Evolutionary conservation across 2,797 vertebrate genomes (phyloP).

Genomic region (Falco cherrug): DNA sequence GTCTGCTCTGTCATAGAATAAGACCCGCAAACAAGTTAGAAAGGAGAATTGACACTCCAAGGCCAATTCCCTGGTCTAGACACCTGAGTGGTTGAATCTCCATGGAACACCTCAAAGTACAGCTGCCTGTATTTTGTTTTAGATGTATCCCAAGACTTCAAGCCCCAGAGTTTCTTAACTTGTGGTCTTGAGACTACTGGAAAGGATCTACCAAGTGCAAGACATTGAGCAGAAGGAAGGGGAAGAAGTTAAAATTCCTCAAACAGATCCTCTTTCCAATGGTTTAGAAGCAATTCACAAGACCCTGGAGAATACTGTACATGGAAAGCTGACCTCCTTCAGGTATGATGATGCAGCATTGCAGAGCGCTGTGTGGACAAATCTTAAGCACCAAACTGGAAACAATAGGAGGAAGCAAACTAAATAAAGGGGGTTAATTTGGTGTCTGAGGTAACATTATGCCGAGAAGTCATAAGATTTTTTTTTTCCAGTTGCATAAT

Average conservation of each 20-base stretch:
- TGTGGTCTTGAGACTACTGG: not conserved
- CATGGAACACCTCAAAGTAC: not conserved
- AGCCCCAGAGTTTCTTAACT: not conserved
- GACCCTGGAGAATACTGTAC: not conserved
- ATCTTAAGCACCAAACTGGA: not conserved
- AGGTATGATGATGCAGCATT: not conserved
- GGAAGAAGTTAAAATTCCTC: not conserved
- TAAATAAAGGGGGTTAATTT: not conserved
- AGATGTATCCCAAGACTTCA: not conserved
- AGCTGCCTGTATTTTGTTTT: not conserved
- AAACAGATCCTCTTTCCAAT: not conserved
- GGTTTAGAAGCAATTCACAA: not conserved
- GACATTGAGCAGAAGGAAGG: not conserved
- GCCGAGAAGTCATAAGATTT: not conserved
- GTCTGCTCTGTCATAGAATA: not conserved
- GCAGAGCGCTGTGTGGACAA: not conserved
- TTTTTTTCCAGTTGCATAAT: constrained; percentile 1
- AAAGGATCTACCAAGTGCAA: not conserved
- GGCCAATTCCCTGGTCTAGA: not conserved
- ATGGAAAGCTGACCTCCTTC: not conserved
- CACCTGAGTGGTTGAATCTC: not conserved
- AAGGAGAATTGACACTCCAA: not conserved
- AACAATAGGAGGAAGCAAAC: not conserved
- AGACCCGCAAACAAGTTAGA: not conserved
- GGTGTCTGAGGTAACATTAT: not conserved